Evolutionary conservation across 2,888 invertebrate genomes (phyloP).

Genomic region (Lobophora halterata): DNA sequence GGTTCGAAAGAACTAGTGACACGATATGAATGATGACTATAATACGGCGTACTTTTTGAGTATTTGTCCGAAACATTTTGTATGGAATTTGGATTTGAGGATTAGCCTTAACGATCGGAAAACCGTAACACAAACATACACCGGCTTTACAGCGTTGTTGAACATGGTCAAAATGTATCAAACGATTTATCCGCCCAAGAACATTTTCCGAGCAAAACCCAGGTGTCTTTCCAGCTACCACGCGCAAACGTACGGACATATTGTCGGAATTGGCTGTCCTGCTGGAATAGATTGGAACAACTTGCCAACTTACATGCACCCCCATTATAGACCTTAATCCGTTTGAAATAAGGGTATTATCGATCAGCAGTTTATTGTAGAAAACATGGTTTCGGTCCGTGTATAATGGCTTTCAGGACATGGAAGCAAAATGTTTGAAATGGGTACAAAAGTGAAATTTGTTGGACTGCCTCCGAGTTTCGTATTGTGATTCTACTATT

Average conservation of each 20-base stretch:
- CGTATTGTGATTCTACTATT: conserved; percentile 20
- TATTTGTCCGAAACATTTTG: too few relatives aligned
- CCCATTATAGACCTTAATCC: conserved; percentile 24
- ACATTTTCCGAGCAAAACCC: conserved; percentile 7
- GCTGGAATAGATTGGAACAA: conserved; percentile 53
- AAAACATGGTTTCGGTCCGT: conserved; percentile 35
- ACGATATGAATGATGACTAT: too few relatives aligned
- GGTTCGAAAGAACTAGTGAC: too few relatives aligned
- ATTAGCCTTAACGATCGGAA: too few relatives aligned
- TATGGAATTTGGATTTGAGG: too few relatives aligned
- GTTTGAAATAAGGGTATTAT: conserved; percentile 28
- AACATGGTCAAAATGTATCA: too few relatives aligned
- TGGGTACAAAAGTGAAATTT: conserved; percentile 33
- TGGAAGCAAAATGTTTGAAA: conserved; percentile 34
- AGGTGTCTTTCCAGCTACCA: conserved; percentile 18
- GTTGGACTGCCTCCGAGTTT: conserved; percentile 24
- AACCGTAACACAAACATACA: too few relatives aligned
- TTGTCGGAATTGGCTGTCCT: conserved; percentile 62
- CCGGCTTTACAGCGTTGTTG: too few relatives aligned
- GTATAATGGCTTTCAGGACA: conserved; percentile 47
- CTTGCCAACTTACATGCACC: conserved; percentile 34
- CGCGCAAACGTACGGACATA: conserved; percentile 41
- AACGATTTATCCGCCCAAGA: conserved; percentile 15
- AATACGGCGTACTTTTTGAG: too few relatives aligned
- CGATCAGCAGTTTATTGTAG: conserved; percentile 1